Conservation (phyloP, 1,140 invertebrate species). For the Anagrus nilaparvatae region DNA sequence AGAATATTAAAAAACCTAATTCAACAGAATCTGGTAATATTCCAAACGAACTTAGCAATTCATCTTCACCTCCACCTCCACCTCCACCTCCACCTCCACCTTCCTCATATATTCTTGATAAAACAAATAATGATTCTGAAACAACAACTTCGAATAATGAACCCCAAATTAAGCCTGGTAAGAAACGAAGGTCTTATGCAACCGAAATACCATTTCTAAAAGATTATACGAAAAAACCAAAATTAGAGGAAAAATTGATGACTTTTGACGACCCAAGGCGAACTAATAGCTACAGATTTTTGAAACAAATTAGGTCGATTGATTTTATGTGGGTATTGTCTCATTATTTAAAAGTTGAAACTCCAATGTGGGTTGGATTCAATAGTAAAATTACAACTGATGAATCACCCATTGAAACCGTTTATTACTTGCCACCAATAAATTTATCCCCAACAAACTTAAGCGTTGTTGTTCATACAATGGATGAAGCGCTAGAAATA, state of each 20-base stretch:
- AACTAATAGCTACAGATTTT: background rate
- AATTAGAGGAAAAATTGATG: slow-evolving; percentile 14
- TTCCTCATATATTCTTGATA: too few species aligned
- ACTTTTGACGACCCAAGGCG: slow-evolving; percentile 3
- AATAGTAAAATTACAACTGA: slow-evolving; percentile 16
- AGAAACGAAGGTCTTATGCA: too few species aligned
- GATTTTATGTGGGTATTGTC: slow-evolving; percentile 15
- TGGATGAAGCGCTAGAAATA: slow-evolving; percentile 6
- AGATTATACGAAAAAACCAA: slow-evolving; percentile 21
- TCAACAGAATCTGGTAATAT: too few species aligned
- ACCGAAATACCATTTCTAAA: too few species aligned
- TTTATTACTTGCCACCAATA: slow-evolving; percentile 24
- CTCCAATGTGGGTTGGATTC: slow-evolving; percentile 23
- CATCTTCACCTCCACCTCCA: too few species aligned
- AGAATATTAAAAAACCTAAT: too few species aligned
- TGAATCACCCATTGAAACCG: slow-evolving; percentile 15
- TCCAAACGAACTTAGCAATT: too few species aligned
- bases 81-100: too few species aligned
- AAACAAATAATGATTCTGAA: too few species aligned
- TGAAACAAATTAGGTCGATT: slow-evolving; percentile 1
- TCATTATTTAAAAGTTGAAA: slow-evolving; percentile 12
- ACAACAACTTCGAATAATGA: too few species aligned
- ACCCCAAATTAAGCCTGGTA: too few species aligned
- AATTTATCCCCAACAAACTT: slow-evolving; percentile 28
- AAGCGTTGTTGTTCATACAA: slow-evolving; percentile 20